Evolutionary conservation across 92 coral and sea anemone species (phyloP), one percentile per base, ranked within the genome.

Genomic region (Porites cylindrica): DNA sequence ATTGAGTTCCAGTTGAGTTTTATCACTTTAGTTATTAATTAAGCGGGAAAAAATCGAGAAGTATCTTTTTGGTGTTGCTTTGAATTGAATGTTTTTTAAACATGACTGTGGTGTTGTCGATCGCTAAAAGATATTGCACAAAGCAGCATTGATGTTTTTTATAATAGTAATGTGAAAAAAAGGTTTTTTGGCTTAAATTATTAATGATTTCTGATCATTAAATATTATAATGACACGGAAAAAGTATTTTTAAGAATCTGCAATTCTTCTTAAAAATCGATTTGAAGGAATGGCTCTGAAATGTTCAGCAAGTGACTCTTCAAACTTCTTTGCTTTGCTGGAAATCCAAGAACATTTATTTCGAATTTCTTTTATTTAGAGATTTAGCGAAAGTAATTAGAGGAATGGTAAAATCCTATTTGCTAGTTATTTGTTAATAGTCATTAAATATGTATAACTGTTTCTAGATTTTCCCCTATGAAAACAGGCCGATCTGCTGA

Each of bases 361-460:
- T 47, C 17, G 17, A 29, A 53, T 8, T 53, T n/a, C 64, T 23
- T 47, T 73, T 75, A 74, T 50, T 61, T 14, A 1, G 52, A 38
- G 19, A 13, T 72, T 9, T 7, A 6, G 50, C 10, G 21, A 20
- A 56, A 71, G 32, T 61, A 82, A 83, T 83, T 74, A 63, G 62
- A 24, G 13, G 9, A 14, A 62, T 24, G 1, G 8, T 5, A 21
- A 24, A 24, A 19, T 16, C 64, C 58, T 20, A 73, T 73, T 72
- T 38, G 79, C 29, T 51, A 20, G 11, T n/a, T 75, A 73, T 18
- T 70, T 23, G 56, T 4, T 24, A 71, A 60, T 58, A 53, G 32
- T 18, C 69, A 60, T 64, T 63, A 73, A 83, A 47, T 32, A 47
- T 73, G 17, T 32, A 83, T 18, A 23, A 21, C 6, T 64, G 80